Conservation (phyloP, 2,797 vertebrate species). For the Euthynnus affinis region DNA sequence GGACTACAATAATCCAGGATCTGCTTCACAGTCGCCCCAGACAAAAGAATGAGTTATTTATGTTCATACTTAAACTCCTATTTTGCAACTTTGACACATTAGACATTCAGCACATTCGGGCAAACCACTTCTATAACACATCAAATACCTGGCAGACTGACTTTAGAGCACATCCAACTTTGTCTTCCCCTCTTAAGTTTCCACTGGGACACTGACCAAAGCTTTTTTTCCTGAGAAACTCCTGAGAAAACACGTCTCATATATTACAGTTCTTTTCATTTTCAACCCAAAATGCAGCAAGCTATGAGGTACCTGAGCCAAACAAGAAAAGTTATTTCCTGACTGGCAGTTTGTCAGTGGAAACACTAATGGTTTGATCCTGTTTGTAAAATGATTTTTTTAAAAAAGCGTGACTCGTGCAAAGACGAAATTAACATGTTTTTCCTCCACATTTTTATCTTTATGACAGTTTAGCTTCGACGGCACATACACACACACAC, state of each 20-base stretch:
- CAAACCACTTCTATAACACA: constrained; percentile 1
- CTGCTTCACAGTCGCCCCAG: constrained; percentile 19
- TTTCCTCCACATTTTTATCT: constrained; percentile 8
- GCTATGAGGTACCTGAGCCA: constrained; percentile 31
- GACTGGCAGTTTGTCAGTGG: constrained; percentile 33
- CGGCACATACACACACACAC: background rate
- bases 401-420: background rate
- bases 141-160: background rate
- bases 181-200: constrained; percentile 8
- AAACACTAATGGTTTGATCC: constrained; percentile 27
- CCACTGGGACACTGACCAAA: background rate
- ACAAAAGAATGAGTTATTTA: background rate
- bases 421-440: background rate
- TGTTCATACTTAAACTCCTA: background rate
- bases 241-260: constrained; percentile 9
- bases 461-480: background rate
- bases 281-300: constrained; percentile 15
- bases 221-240: constrained; percentile 34
- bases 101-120: background rate
- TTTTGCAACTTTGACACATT: constrained; percentile 10
- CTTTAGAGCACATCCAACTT: background rate
- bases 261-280: constrained; percentile 10
- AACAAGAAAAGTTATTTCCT: constrained; percentile 30
- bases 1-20: constrained; percentile 22
- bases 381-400: constrained; percentile 13